Percentiles rank a stretch among this genome's conserved stretches.
These are phyloP conservation scores for Euwallacea fornicatus DNA, from an alignment of 1,140 invertebrate genomes.

Conservation along the genomic window DNA sequence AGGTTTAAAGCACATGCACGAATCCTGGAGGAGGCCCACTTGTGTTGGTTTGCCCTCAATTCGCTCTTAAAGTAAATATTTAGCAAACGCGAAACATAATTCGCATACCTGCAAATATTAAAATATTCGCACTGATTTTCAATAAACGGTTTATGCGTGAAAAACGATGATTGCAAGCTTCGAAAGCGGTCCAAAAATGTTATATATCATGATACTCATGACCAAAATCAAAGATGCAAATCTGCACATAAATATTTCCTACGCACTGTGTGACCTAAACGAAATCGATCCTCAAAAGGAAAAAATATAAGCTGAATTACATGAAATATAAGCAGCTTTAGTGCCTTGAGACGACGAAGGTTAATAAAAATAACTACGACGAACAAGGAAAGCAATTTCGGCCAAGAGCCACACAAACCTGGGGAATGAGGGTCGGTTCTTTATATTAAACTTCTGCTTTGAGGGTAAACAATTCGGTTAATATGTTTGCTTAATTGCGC, in stretches of 20 bases:
- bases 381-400: slow-evolving; percentile 9
- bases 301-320: neutral
- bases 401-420: slow-evolving; percentile 2
- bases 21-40: neutral
- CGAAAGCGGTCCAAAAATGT: too few relatives aligned
- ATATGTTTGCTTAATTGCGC: slow-evolving; percentile 23
- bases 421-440: slow-evolving; percentile 17
- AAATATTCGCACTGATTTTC: too few relatives aligned
- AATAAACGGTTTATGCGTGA: too few relatives aligned
- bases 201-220: too few relatives aligned
- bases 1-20: slow-evolving; percentile 6
- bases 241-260: too few relatives aligned
- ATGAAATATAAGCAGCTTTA: neutral
- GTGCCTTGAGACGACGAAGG: neutral
- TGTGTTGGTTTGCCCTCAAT: too few relatives aligned
- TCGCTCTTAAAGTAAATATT: too few relatives aligned
- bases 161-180: too few relatives aligned
- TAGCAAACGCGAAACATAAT: too few relatives aligned
- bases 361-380: slow-evolving; percentile 18
- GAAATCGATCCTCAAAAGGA: neutral
- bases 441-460: slow-evolving; percentile 21
- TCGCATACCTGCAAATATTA: too few relatives aligned
- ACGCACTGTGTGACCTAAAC: too few relatives aligned
- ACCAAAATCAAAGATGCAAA: too few relatives aligned
- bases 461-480: slow-evolving; percentile 15